phyloP scores from a whole-genome alignment of 2,888 invertebrate genomes.

The Heterodera filipjevi region DNA sequence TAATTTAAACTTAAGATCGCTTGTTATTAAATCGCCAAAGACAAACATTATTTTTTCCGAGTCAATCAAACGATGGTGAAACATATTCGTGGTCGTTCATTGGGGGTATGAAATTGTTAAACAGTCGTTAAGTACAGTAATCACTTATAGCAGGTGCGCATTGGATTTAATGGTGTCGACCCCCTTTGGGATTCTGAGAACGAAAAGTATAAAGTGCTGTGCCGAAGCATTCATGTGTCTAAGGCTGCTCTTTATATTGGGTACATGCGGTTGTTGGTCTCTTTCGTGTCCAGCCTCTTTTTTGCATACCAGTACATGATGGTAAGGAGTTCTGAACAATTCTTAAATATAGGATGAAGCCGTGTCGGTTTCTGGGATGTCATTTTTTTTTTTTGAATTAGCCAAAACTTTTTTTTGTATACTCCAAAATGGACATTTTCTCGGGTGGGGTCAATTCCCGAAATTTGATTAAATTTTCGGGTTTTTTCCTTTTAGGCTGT shows the following conservation, averaged over 20 bases:
- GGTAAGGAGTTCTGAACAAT: conserved; percentile 25
- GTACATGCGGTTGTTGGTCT: conserved; percentile 59
- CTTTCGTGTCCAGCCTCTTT: conserved; percentile 54
- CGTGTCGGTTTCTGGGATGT: too few species aligned
- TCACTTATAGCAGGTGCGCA: conserved; percentile 26
- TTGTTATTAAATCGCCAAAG: too few species aligned
- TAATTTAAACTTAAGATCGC: too few species aligned
- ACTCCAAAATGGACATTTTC: too few species aligned
- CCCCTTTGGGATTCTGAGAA: conserved; percentile 60
- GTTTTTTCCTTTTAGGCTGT: conserved; percentile 35
- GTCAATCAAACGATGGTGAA: background rate
- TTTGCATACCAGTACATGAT: conserved; percentile 51
- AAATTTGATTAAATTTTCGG: too few species aligned
- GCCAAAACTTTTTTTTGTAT: too few species aligned
- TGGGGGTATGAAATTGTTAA: background rate
- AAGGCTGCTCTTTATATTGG: conserved; percentile 60
- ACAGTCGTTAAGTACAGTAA: background rate
- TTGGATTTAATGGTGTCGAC: conserved; percentile 45
- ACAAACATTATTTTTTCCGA: too few species aligned
- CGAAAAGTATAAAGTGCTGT: conserved; percentile 60
- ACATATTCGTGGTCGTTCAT: background rate
- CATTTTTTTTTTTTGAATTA: background rate
- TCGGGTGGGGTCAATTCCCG: too few species aligned
- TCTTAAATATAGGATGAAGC: too few species aligned
- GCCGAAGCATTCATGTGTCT: conserved; percentile 59